A percentile compares a stretch with the other conserved stretches of the same genome.
phyloP scores from a whole-genome alignment of 2,888 invertebrate species.

The Meganola albula region DNA sequence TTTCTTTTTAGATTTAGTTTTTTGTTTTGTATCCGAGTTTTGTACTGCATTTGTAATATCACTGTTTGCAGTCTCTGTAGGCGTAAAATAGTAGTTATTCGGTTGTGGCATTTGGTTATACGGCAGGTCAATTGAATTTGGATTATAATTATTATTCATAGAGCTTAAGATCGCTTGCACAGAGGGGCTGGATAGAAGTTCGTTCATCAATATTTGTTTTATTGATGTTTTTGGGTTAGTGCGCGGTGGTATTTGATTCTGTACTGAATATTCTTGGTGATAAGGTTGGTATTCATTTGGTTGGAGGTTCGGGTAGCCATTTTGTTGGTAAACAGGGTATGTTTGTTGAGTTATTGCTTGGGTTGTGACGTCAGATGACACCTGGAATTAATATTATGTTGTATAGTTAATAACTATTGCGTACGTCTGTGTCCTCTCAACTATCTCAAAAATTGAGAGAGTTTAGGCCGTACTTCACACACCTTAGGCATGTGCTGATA shows the following conservation, averaged over 20 bases:
- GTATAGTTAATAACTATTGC: no score
- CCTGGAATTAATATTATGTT: slow-evolving; percentile 37
- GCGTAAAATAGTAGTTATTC: slow-evolving; percentile 43
- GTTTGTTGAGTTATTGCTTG: slow-evolving; percentile 26
- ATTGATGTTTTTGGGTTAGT: slow-evolving; percentile 26
- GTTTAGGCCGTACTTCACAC: no score
- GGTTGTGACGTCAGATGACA: slow-evolving; percentile 36
- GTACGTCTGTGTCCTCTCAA: no score
- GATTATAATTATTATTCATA: slow-evolving; percentile 26
- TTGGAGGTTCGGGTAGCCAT: slow-evolving; percentile 20
- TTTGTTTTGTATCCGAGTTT: neutral
- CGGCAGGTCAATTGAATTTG: slow-evolving; percentile 28
- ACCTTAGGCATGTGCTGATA: no score
- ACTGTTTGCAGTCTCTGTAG: slow-evolving; percentile 25
- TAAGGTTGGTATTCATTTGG: slow-evolving; percentile 31
- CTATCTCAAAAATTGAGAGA: no score
- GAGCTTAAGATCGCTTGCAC: slow-evolving; percentile 34
- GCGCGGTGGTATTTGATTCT: slow-evolving; percentile 26
- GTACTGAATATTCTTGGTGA: slow-evolving; percentile 22
- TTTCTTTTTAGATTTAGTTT: slow-evolving; percentile 3
- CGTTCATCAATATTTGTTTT: slow-evolving; percentile 35
- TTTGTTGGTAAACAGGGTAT: slow-evolving; percentile 26
- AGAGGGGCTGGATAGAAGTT: slow-evolving; percentile 31
- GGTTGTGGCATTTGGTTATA: slow-evolving; percentile 28
- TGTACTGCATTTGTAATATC: neutral